Conservation (phyloP, 2,888 invertebrate species). For the Urechis unicinctus region DNA sequence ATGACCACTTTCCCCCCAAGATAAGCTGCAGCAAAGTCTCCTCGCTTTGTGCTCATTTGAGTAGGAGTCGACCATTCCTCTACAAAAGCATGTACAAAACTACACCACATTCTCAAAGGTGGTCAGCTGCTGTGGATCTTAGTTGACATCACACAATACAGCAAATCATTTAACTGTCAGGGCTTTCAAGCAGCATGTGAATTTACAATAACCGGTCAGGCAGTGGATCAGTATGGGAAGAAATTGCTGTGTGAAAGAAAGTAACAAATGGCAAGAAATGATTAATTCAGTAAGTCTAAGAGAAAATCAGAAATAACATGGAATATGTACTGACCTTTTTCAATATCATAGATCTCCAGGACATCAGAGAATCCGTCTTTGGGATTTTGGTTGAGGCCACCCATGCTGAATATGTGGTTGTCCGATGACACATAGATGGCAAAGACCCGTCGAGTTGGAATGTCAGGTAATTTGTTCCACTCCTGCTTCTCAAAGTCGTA, state of each 20-base stretch:
- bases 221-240: background rate
- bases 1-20: constrained; percentile 34
- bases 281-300: background rate
- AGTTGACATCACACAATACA: no score
- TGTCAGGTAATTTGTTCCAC: constrained; percentile 36
- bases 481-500: constrained; percentile 37
- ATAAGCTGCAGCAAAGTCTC: constrained; percentile 43
- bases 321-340: constrained; percentile 26
- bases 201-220: background rate
- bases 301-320: background rate
- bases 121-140: no score
- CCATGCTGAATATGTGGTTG: constrained; percentile 40
- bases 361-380: constrained; percentile 39
- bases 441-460: constrained; percentile 45
- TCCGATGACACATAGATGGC: constrained; percentile 36
- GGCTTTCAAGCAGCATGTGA: no score
- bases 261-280: no score
- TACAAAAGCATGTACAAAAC: constrained; percentile 16
- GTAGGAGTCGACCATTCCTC: constrained; percentile 34
- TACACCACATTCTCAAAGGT: no score
- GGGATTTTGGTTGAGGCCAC: constrained; percentile 42
- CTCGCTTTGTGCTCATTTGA: constrained; percentile 40
- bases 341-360: constrained; percentile 40
- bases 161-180: no score
- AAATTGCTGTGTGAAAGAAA: background rate